phyloP scores from a whole-genome alignment of 2,113 vertebrate genomes.

The Picathartes gymnocephalus region DNA sequence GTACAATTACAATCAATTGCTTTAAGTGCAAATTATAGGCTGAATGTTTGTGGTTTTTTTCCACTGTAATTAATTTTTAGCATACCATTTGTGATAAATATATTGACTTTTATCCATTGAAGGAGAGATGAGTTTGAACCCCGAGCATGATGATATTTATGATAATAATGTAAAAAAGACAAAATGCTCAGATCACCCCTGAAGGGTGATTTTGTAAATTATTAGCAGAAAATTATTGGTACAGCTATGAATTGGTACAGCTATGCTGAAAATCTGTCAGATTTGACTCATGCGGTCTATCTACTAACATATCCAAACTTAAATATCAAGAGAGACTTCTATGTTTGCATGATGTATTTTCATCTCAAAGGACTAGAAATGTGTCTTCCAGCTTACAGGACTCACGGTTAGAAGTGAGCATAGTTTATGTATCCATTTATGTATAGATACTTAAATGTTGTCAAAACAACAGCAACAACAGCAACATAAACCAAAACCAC shows the following conservation, averaged over 20 bases:
- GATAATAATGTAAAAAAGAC: background rate
- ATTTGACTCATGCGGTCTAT: background rate
- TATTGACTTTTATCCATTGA: background rate
- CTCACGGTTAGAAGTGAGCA: background rate
- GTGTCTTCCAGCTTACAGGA: background rate
- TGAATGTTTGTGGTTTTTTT: background rate
- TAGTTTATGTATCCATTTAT: background rate
- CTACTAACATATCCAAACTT: background rate
- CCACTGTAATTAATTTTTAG: background rate
- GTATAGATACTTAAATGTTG: background rate
- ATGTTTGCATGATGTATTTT: background rate
- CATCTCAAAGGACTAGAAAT: background rate
- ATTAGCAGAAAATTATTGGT: background rate
- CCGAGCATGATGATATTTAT: background rate
- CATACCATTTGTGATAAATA: background rate
- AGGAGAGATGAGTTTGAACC: background rate
- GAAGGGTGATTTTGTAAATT: background rate
- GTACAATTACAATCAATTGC: background rate
- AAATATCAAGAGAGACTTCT: conserved; percentile 3
- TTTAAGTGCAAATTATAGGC: background rate
- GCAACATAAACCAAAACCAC: background rate
- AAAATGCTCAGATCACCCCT: background rate
- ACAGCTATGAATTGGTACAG: background rate
- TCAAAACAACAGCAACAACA: background rate
- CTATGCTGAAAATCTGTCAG: background rate